These are phyloP conservation scores for Chauna torquata DNA, from an alignment of 2,113 vertebrate species.

Conservation along the genomic window DNA sequence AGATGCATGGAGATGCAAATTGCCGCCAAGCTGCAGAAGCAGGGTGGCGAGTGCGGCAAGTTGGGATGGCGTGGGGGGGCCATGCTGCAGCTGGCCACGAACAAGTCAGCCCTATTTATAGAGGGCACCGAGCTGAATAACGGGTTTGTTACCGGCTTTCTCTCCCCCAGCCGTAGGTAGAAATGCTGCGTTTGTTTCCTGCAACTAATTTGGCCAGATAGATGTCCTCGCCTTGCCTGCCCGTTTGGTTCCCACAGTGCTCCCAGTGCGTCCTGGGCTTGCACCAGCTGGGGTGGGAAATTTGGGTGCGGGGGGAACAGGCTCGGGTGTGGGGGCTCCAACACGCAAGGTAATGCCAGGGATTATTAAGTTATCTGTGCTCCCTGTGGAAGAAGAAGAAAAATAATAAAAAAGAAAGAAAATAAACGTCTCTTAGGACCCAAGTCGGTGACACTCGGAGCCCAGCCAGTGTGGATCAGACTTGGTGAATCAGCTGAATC, in stretches of 20 bases:
- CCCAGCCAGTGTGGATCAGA: background rate
- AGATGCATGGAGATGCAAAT: conserved; percentile 70
- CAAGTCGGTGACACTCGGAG: background rate
- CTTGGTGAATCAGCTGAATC: conserved; percentile 17
- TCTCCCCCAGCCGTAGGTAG: conserved; percentile 43
- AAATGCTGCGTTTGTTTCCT: conserved; percentile 52
- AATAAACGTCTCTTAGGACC: background rate
- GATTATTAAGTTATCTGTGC: background rate
- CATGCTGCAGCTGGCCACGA: conserved; percentile 52
- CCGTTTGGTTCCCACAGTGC: background rate
- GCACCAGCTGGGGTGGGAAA: background rate
- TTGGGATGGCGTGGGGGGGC: conserved; percentile 44
- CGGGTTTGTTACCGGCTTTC: conserved; percentile 55
- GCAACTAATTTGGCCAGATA: background rate
- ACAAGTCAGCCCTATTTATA: conserved; percentile 60
- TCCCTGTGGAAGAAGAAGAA: background rate
- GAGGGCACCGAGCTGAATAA: conserved; percentile 57
- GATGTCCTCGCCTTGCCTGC: background rate
- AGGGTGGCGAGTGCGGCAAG: conserved; percentile 55
- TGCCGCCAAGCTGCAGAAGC: conserved; percentile 54
- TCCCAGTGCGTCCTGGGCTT: background rate
- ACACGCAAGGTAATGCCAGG: background rate
- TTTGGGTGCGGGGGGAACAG: background rate
- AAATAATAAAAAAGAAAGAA: background rate
- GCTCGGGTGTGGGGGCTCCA: background rate